Conservation (phyloP, 2,888 invertebrate species). For the Agrotis clavis region DNA sequence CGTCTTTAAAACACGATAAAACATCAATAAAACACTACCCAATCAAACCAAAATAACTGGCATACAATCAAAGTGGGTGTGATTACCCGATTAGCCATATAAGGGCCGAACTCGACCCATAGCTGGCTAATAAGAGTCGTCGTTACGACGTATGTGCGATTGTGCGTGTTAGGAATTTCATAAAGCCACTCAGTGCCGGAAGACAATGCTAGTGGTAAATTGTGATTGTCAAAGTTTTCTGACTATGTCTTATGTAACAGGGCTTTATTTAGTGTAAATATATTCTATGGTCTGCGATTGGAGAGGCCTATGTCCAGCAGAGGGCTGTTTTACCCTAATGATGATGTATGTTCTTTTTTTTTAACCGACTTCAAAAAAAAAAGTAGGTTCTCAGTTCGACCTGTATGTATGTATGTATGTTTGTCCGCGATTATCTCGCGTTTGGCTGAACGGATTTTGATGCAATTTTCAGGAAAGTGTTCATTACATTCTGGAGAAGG, state of each 20-base stretch:
- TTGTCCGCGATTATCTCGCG: no score
- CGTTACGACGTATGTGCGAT: slow-evolving; percentile 57
- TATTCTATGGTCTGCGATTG: no score
- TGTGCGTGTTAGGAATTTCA: slow-evolving; percentile 71
- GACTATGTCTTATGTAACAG: background rate
- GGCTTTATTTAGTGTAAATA: no score
- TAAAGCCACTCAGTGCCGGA: slow-evolving; percentile 65
- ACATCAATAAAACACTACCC: slow-evolving; percentile 31
- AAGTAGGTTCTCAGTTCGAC: no score
- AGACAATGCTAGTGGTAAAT: slow-evolving; percentile 43
- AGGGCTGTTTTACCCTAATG: no score
- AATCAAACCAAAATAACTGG: slow-evolving; percentile 44
- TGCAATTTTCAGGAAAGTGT: no score
- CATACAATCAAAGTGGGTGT: slow-evolving; percentile 40
- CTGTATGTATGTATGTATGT: no score
- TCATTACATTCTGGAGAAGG: no score
- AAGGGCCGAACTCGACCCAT: slow-evolving; percentile 51
- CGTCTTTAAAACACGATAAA: background rate
- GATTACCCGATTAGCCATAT: slow-evolving; percentile 54
- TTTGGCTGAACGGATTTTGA: no score
- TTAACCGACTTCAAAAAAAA: no score
- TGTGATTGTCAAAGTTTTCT: slow-evolving; percentile 54
- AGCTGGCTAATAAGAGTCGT: slow-evolving; percentile 58
- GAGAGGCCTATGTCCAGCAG: no score
- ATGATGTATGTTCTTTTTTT: no score